A percentile compares a stretch with the other conserved stretches of the same genome.
Conservation (phyloP, 1,140 invertebrate species). For the Oncopeltus fasciatus region DNA sequence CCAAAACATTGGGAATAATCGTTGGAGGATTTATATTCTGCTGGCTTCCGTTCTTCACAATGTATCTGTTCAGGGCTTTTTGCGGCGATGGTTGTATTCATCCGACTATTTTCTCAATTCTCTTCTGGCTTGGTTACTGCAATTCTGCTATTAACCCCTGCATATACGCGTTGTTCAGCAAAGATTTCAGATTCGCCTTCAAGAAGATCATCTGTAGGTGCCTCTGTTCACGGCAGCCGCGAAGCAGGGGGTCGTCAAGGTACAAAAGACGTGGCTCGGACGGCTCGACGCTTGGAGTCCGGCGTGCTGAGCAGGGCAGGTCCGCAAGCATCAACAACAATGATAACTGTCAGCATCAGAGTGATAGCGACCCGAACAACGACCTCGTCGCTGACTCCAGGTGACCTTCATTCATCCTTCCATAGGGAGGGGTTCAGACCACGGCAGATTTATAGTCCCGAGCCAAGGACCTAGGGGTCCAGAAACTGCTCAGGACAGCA, state of each 20-base stretch:
- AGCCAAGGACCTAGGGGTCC: too few species aligned
- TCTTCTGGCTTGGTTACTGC: slow-evolving; percentile 95
- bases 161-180: slow-evolving; percentile 82
- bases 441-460: neutral
- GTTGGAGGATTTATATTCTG: slow-evolving; percentile 86
- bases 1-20: slow-evolving; percentile 85
- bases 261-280: slow-evolving; percentile 45
- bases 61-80: slow-evolving; percentile 76
- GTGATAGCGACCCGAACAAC: slow-evolving; percentile 36
- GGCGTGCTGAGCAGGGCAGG: slow-evolving; percentile 25
- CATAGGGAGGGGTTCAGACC: neutral
- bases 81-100: slow-evolving; percentile 58
- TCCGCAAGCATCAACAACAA: slow-evolving; percentile 23
- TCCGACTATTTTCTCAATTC: slow-evolving; percentile 67
- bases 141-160: slow-evolving; percentile 90
- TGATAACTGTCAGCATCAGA: slow-evolving; percentile 11
- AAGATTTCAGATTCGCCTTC: slow-evolving; percentile 84
- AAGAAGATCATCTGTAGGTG: slow-evolving; percentile 78
- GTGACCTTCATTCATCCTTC: slow-evolving; percentile 31
- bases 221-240: slow-evolving; percentile 37
- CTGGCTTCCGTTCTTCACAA: slow-evolving; percentile 90
- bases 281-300: slow-evolving; percentile 39
- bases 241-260: slow-evolving; percentile 16
- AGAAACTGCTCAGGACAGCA: too few species aligned
- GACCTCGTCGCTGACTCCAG: slow-evolving; percentile 35